Conservation (phyloP, 1,140 invertebrate genomes). For the Ooceraea biroi region DNA sequence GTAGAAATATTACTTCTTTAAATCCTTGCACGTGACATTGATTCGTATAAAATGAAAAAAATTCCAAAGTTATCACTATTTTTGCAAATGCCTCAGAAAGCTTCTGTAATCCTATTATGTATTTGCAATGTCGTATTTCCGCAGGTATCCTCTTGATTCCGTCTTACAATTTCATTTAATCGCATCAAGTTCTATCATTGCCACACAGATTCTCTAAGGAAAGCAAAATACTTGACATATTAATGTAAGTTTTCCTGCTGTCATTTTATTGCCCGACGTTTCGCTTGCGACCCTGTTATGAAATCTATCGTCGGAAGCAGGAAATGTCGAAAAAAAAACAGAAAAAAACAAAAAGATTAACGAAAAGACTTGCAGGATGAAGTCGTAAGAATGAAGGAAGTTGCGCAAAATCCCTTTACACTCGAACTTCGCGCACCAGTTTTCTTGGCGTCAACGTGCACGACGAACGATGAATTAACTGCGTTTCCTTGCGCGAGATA, state of each 20-base stretch:
- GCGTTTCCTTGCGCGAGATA: constrained; percentile 19
- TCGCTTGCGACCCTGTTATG: neutral
- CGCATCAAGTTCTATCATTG: neutral
- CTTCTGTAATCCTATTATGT: neutral
- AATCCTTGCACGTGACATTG: neutral
- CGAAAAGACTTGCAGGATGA: neutral
- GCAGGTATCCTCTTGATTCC: neutral
- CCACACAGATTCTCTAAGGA: neutral
- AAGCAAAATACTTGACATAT: neutral
- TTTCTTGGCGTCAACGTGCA: constrained; percentile 4
- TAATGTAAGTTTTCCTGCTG: neutral
- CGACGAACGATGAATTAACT: constrained; percentile 16
- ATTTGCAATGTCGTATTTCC: neutral
- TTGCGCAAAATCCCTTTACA: constrained; percentile 30
- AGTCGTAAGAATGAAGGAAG: constrained; percentile 11
- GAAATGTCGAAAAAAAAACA: neutral
- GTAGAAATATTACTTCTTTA: neutral
- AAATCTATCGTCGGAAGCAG: neutral
- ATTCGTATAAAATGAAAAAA: constrained; percentile 7
- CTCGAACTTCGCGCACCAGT: neutral
- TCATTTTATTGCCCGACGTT: no score
- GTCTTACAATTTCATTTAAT: neutral
- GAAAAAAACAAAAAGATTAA: constrained; percentile 12
- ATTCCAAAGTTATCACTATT: neutral
- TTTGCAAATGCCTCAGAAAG: neutral